Conservation (phyloP, 2,113 vertebrate genomes). For the Protobothrops mucrosquamatus region DNA sequence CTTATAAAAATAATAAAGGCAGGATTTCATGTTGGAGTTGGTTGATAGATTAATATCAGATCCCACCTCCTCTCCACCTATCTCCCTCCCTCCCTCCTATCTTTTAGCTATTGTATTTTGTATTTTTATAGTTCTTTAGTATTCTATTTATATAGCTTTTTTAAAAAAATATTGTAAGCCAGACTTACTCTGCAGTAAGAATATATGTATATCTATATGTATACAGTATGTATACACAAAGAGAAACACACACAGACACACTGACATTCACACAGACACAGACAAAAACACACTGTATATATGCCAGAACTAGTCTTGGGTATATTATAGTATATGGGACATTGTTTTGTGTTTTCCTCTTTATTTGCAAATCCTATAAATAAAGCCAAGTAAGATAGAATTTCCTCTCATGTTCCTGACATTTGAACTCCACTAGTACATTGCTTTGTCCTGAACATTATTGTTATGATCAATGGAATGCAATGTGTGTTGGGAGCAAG, state of each 20-base stretch:
- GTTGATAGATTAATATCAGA: neutral
- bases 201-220: too few relatives aligned
- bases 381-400: conserved; percentile 26
- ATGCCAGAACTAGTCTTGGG: too few relatives aligned
- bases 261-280: too few relatives aligned
- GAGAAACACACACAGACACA: too few relatives aligned
- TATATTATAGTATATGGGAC: neutral
- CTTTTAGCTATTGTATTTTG: neutral
- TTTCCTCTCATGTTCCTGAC: conserved; percentile 26
- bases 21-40: neutral
- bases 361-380: neutral
- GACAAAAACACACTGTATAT: too few relatives aligned
- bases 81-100: neutral
- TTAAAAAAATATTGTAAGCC: neutral
- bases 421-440: conserved; percentile 17
- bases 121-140: neutral
- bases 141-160: neutral
- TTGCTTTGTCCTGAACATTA: conserved; percentile 27
- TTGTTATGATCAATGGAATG: neutral
- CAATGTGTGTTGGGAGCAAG: neutral
- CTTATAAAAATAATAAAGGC: neutral
- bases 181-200: neutral
- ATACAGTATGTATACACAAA: too few relatives aligned
- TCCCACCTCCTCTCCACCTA: neutral
- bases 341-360: neutral